phyloP scores from a whole-genome alignment of 2,113 vertebrate species.

The Nesogale talazaci region DNA sequence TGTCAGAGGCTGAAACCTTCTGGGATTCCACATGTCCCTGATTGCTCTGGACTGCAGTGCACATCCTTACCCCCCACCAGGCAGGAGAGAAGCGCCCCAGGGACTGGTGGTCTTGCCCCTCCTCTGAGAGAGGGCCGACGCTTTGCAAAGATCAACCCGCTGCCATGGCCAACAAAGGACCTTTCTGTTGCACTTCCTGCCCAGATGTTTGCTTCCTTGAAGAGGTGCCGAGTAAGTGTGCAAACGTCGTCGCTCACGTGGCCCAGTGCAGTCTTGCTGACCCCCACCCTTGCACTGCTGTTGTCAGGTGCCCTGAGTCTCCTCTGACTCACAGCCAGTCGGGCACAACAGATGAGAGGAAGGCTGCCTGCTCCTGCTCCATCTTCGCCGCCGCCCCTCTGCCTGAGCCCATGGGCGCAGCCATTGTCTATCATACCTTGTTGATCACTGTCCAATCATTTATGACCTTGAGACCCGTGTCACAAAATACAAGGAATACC shows the following conservation, averaged over 20 bases:
- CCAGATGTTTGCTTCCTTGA: neutral
- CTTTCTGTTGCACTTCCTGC: neutral
- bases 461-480: neutral
- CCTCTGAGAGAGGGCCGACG: too few relatives aligned
- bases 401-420: too few relatives aligned
- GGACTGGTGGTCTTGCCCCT: too few relatives aligned
- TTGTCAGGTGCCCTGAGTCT: neutral
- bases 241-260: too few relatives aligned
- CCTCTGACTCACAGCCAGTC: neutral
- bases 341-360: too few relatives aligned
- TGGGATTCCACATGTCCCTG: neutral
- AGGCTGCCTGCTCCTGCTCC: too few relatives aligned
- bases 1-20: neutral
- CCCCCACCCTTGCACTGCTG: neutral
- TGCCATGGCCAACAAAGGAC: neutral
- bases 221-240: neutral
- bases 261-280: fast-evolving
- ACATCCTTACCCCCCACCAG: fast-evolving
- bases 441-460: too few relatives aligned
- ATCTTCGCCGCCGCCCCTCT: too few relatives aligned
- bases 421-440: too few relatives aligned
- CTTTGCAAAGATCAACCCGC: neutral
- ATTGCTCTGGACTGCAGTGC: fast-evolving
- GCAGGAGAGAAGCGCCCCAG: neutral
- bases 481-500: neutral